Base-by-base conservation (phyloP, 2,888 invertebrate species). In the Drosophila helvetica region DNA sequence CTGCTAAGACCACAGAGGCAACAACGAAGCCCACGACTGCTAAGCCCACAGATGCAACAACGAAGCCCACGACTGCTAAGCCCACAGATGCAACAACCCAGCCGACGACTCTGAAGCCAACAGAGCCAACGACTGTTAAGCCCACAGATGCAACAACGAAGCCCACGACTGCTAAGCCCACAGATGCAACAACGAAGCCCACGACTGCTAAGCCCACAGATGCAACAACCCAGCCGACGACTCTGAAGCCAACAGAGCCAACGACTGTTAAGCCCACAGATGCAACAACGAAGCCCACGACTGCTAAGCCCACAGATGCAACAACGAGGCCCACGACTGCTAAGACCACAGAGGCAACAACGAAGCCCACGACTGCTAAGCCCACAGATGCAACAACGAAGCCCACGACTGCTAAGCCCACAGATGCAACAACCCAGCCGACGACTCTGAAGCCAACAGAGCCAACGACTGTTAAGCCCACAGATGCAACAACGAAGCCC, bases 11-110 rank as follows among this genome's bases (percentile, higher is more conserved):
- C 9, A 59, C 52, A 2, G 38, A 43, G 0, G 42, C 8, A 3
- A 47, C 62, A 1, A 50, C 43, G 0, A 57, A 48, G 25, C 59
- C 57, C 0, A 52, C 60, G 10, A 62, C 62, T 19, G 10, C 19
- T 2, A 19, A 30, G 4, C 30, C 53, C 22, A 43, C 43, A 3
- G 42, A 12, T 7, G 27, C 43, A 0, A 55, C 22, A 22, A 22
- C 22, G 0, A 4, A 22, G 22, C 22, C 22, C 4, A 22, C 54
- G 3, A 54, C 54, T 25, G 2, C 4, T 0, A 43, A 43, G 1
- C 27, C 58, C 3, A 42, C 33, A 2, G 33, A 33, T 33, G 33
- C 58, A 1, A 53, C 51, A 2, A 17, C 17, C 12, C 8, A 58
- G 1, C 33, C 17, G 7, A 52, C 52, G 1, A 17, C 17, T 53